A percentile compares a stretch with the other conserved stretches of the same genome.
Conservation (phyloP, 2,113 vertebrate genomes). For the Psophia crepitans region DNA sequence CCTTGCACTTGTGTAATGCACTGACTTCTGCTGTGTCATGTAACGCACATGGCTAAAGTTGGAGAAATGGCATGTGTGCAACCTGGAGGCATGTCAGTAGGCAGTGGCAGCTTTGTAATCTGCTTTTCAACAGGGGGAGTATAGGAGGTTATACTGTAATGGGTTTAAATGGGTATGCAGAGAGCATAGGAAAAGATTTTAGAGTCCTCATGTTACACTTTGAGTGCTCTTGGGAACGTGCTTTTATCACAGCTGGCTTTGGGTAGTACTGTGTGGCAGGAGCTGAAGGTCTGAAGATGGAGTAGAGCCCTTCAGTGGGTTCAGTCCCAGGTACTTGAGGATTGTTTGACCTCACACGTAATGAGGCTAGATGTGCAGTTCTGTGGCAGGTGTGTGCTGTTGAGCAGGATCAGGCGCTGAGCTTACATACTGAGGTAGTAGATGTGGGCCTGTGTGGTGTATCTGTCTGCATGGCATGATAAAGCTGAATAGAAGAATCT, state of each 20-base stretch:
- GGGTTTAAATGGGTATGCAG: neutral
- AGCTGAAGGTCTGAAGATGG: neutral
- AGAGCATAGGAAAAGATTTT: neutral
- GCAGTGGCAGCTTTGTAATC: neutral
- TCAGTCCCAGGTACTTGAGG: too few relatives aligned
- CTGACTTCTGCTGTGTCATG: neutral
- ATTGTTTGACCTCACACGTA: neutral
- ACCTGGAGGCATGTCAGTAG: too few relatives aligned
- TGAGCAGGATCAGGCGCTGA: neutral
- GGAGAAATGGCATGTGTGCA: fast-evolving
- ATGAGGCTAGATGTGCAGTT: neutral
- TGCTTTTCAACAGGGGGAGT: fast-evolving
- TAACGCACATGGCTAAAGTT: neutral
- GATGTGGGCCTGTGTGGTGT: neutral
- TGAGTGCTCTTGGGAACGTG: fast-evolving
- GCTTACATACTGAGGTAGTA: fast-evolving
- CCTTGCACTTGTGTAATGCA: fast-evolving
- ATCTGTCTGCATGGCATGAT: neutral
- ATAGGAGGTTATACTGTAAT: fast-evolving
- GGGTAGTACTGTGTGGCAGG: neutral
- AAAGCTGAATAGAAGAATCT: neutral
- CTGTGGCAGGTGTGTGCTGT: neutral
- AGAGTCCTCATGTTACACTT: fast-evolving
- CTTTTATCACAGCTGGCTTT: neutral
- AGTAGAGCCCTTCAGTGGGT: neutral